Conservation (phyloP, 2,797 vertebrate species). For the Euphonia xanthogaster region DNA sequence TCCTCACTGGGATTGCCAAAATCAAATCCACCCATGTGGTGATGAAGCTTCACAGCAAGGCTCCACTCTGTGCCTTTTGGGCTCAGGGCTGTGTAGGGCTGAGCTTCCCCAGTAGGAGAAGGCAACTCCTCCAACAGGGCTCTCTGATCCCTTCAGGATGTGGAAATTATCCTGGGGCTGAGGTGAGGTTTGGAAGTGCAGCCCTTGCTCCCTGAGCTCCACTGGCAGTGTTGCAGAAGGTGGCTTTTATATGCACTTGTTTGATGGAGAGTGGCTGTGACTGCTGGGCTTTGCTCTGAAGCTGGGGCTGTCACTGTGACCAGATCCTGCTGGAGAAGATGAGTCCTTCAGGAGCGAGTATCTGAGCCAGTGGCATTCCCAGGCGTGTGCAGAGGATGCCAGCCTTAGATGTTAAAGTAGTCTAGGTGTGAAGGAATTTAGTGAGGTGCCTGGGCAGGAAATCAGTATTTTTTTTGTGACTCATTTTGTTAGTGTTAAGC, state of each 20-base stretch:
- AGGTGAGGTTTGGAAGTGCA: not conserved
- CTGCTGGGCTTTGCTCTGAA: not conserved
- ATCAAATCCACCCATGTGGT: fast-evolving
- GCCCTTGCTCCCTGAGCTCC: not conserved
- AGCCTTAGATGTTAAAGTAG: not conserved
- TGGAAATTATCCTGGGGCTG: not conserved
- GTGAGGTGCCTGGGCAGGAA: not conserved
- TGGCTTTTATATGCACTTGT: not conserved
- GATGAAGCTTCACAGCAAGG: not conserved
- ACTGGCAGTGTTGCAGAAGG: not conserved
- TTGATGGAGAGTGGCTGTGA: not conserved
- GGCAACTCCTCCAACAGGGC: not conserved
- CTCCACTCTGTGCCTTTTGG: not conserved
- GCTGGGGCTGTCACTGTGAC: not conserved
- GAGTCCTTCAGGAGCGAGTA: not conserved
- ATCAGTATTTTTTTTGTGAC: not conserved
- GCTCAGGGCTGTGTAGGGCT: not conserved
- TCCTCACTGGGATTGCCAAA: not conserved
- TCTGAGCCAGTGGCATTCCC: not conserved
- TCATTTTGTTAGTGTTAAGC: constrained; percentile 17
- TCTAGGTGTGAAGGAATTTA: constrained; percentile 13
- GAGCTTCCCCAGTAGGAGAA: not conserved
- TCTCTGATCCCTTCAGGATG: not conserved
- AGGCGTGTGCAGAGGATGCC: not conserved
- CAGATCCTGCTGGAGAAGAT: not conserved